Conservation (phyloP, 2,113 vertebrate genomes). For the Oncorhynchus clarkii region DNA sequence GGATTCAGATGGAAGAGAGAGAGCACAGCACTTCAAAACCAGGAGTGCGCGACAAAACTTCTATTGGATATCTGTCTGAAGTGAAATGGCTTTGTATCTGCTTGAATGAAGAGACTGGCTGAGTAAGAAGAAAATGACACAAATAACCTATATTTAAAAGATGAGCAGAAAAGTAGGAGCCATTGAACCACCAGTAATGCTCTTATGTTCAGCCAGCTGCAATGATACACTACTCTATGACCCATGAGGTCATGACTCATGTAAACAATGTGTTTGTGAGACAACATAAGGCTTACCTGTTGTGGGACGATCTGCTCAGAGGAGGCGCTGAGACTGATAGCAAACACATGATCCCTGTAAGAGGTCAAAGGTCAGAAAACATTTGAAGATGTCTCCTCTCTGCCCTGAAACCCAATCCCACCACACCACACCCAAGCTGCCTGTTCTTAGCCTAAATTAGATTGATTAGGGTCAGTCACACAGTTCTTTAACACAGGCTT, state of each 20-base stretch:
- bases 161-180: too few species aligned
- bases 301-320: slow-evolving; percentile 78
- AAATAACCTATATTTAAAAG: slow-evolving; percentile 8
- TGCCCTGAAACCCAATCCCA: background rate
- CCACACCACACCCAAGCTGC: slow-evolving; percentile 1
- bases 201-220: background rate
- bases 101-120: slow-evolving; percentile 34
- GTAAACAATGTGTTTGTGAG: background rate
- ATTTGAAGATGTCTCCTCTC: slow-evolving; percentile 5
- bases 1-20: slow-evolving; percentile 55
- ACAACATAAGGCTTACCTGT: slow-evolving; percentile 72
- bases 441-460: slow-evolving; percentile 33
- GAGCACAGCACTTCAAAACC: slow-evolving; percentile 40
- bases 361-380: slow-evolving; percentile 2
- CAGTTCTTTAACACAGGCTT: background rate
- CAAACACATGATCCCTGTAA: slow-evolving; percentile 88
- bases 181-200: background rate
- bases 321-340: slow-evolving; percentile 80
- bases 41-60: slow-evolving; percentile 31
- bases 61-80: slow-evolving; percentile 48
- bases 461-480: slow-evolving; percentile 44
- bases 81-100: slow-evolving; percentile 45
- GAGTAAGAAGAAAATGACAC: slow-evolving; percentile 37
- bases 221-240: background rate
- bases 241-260: background rate